These are phyloP conservation scores for Lithobates sylvaticus DNA, from an alignment of 2,797 vertebrate species.

Conservation along the genomic window DNA sequence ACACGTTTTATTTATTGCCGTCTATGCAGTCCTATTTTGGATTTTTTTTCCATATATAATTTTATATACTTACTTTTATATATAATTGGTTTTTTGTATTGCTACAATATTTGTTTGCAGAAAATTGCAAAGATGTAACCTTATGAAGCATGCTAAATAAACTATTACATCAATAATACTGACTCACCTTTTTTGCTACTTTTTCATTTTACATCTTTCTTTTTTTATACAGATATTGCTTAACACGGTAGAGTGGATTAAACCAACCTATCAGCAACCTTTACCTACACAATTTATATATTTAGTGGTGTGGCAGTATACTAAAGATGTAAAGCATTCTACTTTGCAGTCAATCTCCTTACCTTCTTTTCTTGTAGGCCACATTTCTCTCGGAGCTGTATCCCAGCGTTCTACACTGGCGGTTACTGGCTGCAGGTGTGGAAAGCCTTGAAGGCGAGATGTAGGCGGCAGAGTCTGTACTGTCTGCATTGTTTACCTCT, in stretches of 20 bases:
- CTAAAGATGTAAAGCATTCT: background rate
- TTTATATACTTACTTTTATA: no score
- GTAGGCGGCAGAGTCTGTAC: slow-evolving; percentile 32
- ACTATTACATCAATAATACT: no score
- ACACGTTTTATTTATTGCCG: no score
- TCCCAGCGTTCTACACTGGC: slow-evolving; percentile 67
- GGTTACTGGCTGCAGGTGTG: slow-evolving; percentile 69
- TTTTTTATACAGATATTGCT: background rate
- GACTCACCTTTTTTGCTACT: no score
- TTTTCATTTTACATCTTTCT: no score
- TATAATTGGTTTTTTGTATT: no score
- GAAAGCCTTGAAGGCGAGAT: slow-evolving; percentile 67
- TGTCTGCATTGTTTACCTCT: slow-evolving; percentile 38
- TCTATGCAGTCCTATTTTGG: no score
- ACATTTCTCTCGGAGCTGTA: slow-evolving; percentile 70
- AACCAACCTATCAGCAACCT: background rate
- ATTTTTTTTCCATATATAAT: no score
- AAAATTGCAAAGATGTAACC: no score
- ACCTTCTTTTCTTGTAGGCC: slow-evolving; percentile 88
- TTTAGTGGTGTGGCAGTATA: background rate
- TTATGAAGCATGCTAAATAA: no score
- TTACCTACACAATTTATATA: background rate
- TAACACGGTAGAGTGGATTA: background rate
- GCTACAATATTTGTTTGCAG: no score
- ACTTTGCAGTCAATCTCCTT: slow-evolving; percentile 50